Percentiles rank a stretch among this genome's conserved stretches.
Evolutionary conservation across 2,888 invertebrate species (phyloP).

Genomic region (Hyposoter dolosus): DNA sequence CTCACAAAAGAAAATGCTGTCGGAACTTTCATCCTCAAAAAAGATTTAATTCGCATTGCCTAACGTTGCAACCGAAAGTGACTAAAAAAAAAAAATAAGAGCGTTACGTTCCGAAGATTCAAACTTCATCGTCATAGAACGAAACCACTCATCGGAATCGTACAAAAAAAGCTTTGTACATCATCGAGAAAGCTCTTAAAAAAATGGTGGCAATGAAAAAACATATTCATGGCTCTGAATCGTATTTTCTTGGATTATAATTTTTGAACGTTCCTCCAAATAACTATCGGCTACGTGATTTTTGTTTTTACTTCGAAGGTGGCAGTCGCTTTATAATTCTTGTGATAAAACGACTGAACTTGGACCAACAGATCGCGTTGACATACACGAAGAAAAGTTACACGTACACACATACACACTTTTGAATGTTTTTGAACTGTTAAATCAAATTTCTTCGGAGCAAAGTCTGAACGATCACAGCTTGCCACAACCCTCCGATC

Average conservation of each 20-base stretch:
- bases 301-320: neutral
- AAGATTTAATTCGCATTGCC: neutral
- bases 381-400: neutral
- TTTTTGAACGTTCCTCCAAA: neutral
- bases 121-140: neutral
- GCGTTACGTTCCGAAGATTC: neutral
- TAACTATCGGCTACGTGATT: neutral
- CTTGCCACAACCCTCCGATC: neutral
- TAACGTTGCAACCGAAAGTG: neutral
- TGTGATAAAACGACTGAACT: neutral
- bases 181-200: constrained; percentile 1
- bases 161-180: neutral
- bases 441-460: neutral
- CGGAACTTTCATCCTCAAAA: neutral
- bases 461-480: neutral
- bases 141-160: neutral
- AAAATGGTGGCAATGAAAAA: constrained; percentile 4
- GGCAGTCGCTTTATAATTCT: neutral
- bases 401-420: neutral
- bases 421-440: neutral
- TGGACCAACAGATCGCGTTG: neutral
- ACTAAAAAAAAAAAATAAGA: neutral
- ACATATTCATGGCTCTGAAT: neutral
- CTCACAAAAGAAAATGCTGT: neutral
- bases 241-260: neutral